Evolutionary conservation across 1,140 invertebrate species (phyloP).

Genomic region (Battus philenor): DNA sequence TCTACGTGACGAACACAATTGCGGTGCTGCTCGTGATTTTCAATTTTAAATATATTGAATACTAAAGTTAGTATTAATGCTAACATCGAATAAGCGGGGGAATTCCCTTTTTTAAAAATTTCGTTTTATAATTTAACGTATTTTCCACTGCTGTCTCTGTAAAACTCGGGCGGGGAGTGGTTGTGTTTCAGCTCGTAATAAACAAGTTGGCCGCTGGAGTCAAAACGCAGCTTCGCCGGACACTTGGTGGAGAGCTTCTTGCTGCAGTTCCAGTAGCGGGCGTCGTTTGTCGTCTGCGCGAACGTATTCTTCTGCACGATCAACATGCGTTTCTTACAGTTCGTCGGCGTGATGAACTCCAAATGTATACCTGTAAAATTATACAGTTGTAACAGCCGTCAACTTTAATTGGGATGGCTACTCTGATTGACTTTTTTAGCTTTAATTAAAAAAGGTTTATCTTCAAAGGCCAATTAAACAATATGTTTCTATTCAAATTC

Average conservation of each 20-base stretch:
- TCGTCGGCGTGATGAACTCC: constrained; percentile 7
- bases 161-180: constrained; percentile 18
- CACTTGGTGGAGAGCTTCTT: constrained; percentile 29
- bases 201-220: constrained; percentile 5
- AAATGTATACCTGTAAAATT: constrained; percentile 2
- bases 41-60: too few species aligned
- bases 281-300: constrained; percentile 24
- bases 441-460: too few species aligned
- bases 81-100: too few species aligned
- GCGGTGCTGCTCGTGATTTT: too few species aligned
- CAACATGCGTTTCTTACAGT: constrained; percentile 17
- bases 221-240: constrained; percentile 25
- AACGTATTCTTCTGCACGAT: constrained; percentile 29
- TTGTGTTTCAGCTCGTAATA: constrained; percentile 23
- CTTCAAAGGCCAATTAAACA: too few species aligned
- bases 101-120: too few species aligned
- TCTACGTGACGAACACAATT: too few species aligned
- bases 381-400: too few species aligned
- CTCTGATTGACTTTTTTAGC: too few species aligned
- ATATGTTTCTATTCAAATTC: too few species aligned
- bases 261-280: constrained; percentile 33
- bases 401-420: too few species aligned
- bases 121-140: constrained; percentile 17
- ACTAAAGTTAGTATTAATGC: too few species aligned
- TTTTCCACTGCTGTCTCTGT: neutral